phyloP scores from a whole-genome alignment of 2,113 vertebrate species.

The Pollachius pollachius region DNA sequence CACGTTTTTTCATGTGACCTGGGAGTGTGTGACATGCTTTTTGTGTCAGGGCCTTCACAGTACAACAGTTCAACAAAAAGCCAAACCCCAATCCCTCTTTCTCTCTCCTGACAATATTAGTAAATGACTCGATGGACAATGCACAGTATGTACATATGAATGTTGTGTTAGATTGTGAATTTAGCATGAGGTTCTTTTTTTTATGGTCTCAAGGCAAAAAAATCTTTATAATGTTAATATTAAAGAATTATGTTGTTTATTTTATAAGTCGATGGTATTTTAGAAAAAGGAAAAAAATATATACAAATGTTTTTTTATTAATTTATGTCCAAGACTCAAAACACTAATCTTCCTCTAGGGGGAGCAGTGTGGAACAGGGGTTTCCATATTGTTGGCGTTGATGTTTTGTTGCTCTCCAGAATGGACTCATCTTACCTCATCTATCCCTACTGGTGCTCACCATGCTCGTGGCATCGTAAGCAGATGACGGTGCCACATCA shows the following conservation, averaged over 20 bases:
- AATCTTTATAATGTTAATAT: constrained; percentile 55
- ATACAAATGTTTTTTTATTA: constrained; percentile 43
- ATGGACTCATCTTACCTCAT: constrained; percentile 86
- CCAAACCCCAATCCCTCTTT: neutral
- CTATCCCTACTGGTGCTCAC: constrained; percentile 45
- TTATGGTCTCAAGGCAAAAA: constrained; percentile 39
- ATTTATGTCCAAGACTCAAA: constrained; percentile 55
- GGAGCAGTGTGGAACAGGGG: constrained; percentile 8
- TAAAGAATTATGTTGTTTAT: constrained; percentile 44
- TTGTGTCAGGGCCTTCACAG: too few relatives aligned
- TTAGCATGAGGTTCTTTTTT: constrained; percentile 57
- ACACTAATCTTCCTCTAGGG: constrained; percentile 25
- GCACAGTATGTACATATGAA: constrained; percentile 63
- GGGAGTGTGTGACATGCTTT: too few relatives aligned
- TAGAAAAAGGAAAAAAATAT: constrained; percentile 35
- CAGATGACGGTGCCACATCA: constrained; percentile 18
- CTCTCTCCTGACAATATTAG: constrained; percentile 17
- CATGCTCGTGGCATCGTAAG: constrained; percentile 22
- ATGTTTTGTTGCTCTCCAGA: constrained; percentile 25
- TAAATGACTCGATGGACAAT: constrained; percentile 44
- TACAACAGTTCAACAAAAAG: too few relatives aligned
- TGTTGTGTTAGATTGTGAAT: constrained; percentile 62
- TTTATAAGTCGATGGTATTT: constrained; percentile 50
- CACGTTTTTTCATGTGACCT: too few relatives aligned
- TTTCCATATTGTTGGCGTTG: constrained; percentile 64